Conservation (phyloP, 2,113 vertebrate genomes). For the Neolamprologus sp. region DNA sequence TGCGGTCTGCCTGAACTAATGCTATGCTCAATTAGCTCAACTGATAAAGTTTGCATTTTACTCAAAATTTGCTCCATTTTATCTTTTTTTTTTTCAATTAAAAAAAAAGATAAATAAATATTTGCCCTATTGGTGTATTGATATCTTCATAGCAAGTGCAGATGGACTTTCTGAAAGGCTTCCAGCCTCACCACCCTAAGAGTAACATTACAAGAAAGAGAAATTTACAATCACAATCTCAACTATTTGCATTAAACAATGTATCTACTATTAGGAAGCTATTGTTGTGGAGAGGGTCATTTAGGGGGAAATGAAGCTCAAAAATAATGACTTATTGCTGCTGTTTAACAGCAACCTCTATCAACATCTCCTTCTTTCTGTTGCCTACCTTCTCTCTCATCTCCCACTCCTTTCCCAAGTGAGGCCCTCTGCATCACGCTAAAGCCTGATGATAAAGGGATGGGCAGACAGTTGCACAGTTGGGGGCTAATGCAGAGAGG, state of each 20-base stretch:
- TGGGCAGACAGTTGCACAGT: constrained; percentile 58
- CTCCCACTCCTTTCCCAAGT: neutral
- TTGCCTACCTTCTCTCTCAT: neutral
- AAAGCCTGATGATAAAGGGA: neutral
- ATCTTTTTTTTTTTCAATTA: neutral
- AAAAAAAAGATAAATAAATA: neutral
- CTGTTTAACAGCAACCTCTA: neutral
- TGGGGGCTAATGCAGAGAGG: constrained; percentile 73
- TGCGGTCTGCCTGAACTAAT: neutral
- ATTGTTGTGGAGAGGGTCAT: constrained; percentile 29
- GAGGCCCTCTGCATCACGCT: neutral
- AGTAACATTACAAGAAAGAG: constrained; percentile 34
- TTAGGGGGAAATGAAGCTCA: constrained; percentile 44
- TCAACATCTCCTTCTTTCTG: neutral
- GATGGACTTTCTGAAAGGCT: constrained; percentile 19
- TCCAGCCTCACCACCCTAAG: constrained; percentile 21
- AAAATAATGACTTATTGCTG: constrained; percentile 38
- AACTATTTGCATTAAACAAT: constrained; percentile 27
- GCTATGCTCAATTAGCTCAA: neutral
- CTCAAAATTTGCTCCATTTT: neutral
- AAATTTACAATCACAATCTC: constrained; percentile 37
- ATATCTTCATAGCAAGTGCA: neutral
- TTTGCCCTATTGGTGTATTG: neutral
- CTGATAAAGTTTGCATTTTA: neutral
- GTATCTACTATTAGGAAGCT: constrained; percentile 9